Conservation (phyloP, 2,888 invertebrate species). For the Lacanobia wlatinum region DNA sequence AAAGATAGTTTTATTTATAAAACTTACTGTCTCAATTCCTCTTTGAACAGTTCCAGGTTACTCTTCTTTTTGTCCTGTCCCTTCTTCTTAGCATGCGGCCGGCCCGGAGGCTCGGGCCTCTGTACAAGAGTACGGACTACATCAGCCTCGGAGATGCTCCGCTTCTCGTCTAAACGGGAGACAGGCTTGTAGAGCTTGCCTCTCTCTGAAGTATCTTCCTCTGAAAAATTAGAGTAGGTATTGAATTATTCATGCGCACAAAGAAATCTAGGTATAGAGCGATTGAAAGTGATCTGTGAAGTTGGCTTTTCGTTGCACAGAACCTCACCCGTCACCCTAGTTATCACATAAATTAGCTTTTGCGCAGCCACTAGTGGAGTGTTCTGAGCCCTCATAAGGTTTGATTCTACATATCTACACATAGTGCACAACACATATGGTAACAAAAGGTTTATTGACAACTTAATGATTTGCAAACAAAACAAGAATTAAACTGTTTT, state of each 20-base stretch:
- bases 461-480: background rate
- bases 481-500: background rate
- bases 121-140: slow-evolving; percentile 90
- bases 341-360: too few relatives aligned
- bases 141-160: slow-evolving; percentile 77
- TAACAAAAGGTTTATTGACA: background rate
- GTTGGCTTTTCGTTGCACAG: too few relatives aligned
- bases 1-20: slow-evolving; percentile 1
- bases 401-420: too few relatives aligned
- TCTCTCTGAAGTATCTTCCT: slow-evolving; percentile 96
- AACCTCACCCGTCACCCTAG: too few relatives aligned
- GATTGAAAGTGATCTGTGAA: too few relatives aligned
- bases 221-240: slow-evolving; percentile 79
- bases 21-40: slow-evolving; percentile 97
- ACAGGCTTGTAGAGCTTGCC: slow-evolving; percentile 98
- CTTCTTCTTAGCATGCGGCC: slow-evolving; percentile 78
- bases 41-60: slow-evolving; percentile 99
- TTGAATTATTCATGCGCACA: background rate
- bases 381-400: too few relatives aligned
- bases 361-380: too few relatives aligned
- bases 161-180: slow-evolving; percentile 92
- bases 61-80: slow-evolving; percentile 96
- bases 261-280: background rate
- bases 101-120: slow-evolving; percentile 78
- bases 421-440: too few relatives aligned